Conservation (phyloP, 2,797 vertebrate species). For the Atherinosoma microstoma region DNA sequence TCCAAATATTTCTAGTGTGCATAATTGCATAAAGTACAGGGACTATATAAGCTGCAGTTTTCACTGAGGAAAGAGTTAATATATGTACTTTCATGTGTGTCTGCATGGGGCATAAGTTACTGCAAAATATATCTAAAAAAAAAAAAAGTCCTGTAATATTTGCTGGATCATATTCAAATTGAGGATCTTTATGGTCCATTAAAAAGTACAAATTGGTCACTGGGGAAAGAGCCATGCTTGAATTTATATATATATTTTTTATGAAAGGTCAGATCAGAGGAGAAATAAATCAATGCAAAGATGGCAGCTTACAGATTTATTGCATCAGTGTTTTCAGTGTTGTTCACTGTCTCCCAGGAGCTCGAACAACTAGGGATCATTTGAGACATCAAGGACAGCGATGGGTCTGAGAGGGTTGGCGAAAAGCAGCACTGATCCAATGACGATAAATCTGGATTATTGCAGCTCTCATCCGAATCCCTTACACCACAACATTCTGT, state of each 20-base stretch:
- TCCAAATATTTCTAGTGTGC: slow-evolving; percentile 2
- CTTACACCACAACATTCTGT: slow-evolving; percentile 67
- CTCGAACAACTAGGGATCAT: slow-evolving; percentile 47
- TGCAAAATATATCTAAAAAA: neutral
- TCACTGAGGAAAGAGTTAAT: slow-evolving; percentile 1
- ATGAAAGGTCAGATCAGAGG: slow-evolving; percentile 50
- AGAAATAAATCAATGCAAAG: slow-evolving; percentile 56
- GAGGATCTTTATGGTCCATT: slow-evolving; percentile 25
- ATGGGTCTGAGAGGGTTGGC: slow-evolving; percentile 40
- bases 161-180: slow-evolving; percentile 16
- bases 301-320: slow-evolving; percentile 46
- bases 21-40: too few species aligned
- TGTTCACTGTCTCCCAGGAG: slow-evolving; percentile 16
- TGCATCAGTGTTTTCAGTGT: too few species aligned
- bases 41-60: neutral
- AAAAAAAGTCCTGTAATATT: neutral
- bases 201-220: slow-evolving; percentile 30
- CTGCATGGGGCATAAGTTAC: neutral
- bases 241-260: slow-evolving; percentile 29
- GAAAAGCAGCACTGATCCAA: slow-evolving; percentile 56
- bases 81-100: neutral
- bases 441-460: slow-evolving; percentile 76
- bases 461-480: slow-evolving; percentile 67
- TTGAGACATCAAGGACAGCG: slow-evolving; percentile 45
- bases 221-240: slow-evolving; percentile 25